Conservation (phyloP, 2,888 invertebrate genomes). For the Salticus scenicus region DNA sequence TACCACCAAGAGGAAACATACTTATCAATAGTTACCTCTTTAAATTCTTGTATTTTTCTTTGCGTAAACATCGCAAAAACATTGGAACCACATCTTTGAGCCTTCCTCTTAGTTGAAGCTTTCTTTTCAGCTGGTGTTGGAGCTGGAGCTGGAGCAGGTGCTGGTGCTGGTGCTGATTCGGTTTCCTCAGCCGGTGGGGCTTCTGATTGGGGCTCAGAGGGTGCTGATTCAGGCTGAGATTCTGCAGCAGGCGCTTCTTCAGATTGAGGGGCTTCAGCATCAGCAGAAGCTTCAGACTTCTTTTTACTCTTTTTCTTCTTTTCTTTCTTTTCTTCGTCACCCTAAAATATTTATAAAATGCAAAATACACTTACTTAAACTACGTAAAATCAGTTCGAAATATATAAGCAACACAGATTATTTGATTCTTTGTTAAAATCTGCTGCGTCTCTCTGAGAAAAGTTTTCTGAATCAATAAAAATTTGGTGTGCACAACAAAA, state of each 20-base stretch:
- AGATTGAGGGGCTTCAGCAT: slow-evolving; percentile 78
- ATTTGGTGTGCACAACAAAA: no score
- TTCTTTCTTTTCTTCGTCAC: slow-evolving; percentile 92
- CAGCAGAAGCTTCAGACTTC: slow-evolving; percentile 73
- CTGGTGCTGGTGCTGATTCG: slow-evolving; percentile 6
- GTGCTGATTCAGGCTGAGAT: no score
- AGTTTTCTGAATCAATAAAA: no score
- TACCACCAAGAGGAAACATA: neutral
- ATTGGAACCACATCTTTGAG: slow-evolving; percentile 84
- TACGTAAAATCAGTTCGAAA: no score
- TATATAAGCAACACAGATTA: no score
- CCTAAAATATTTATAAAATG: no score
- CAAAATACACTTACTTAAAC: no score
- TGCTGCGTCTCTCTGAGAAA: no score
- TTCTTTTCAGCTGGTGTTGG: slow-evolving; percentile 52
- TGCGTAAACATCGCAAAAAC: slow-evolving; percentile 98
- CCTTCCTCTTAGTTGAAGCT: slow-evolving; percentile 80
- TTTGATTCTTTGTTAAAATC: no score
- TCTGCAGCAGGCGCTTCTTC: slow-evolving; percentile 24
- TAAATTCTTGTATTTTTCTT: slow-evolving; percentile 96
- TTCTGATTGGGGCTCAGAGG: no score
- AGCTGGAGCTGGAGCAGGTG: slow-evolving; percentile 35
- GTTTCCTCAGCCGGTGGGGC: slow-evolving; percentile 15
- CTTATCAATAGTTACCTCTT: slow-evolving; percentile 81
- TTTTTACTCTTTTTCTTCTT: slow-evolving; percentile 82